Base-by-base conservation (phyloP, 2,797 vertebrate species). In the Dryobates pubescens region DNA sequence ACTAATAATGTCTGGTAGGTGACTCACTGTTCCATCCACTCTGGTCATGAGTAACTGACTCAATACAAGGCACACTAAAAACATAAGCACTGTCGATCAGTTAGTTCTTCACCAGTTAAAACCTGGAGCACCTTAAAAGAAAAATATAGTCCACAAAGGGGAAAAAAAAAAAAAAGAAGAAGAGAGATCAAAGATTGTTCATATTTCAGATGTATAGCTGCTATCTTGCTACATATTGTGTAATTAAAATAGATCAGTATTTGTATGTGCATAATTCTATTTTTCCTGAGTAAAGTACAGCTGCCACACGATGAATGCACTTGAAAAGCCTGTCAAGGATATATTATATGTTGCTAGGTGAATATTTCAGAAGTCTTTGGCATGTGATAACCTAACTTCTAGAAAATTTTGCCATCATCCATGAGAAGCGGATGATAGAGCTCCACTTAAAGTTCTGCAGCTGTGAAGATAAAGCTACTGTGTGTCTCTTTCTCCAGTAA, bases 11-110 rank as follows among this genome's bases (percentile, higher is more conserved):
- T n/a, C 62, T 89, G 92, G 81, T 17, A 22, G 64, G 85, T 90
- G 91, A 91, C 81, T 94, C 95, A 90, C 26, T 51, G 79, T 51
- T 89, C 86, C 69, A 47, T 89, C 78, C 7, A 4, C 54, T 91
- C 62, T 61, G 56, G 20, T 41, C 68, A 41, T 12, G 41, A 54
- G 65, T 45, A 69, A 7, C 41, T 63, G 62, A 38, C 36, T 57
- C 7, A 19, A 23, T 4, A 53, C 7, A 65, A 58, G 63, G 26
- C 27, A 72, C 19, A 4, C 38, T 15, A 5, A 18, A 78, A 70
- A 81, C 74, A 47, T 4, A 61, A 41, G 8, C 43, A 29, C 49
- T 56, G 32, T 34, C 49, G 13, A 19, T 82, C 67, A 29, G n/a
- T 41, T 20, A 47, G 15, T 20, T 53, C 29, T 69, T 70, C 24